Base-by-base conservation (phyloP, 2,113 vertebrate genomes). In the Acinonyx jubatus region DNA sequence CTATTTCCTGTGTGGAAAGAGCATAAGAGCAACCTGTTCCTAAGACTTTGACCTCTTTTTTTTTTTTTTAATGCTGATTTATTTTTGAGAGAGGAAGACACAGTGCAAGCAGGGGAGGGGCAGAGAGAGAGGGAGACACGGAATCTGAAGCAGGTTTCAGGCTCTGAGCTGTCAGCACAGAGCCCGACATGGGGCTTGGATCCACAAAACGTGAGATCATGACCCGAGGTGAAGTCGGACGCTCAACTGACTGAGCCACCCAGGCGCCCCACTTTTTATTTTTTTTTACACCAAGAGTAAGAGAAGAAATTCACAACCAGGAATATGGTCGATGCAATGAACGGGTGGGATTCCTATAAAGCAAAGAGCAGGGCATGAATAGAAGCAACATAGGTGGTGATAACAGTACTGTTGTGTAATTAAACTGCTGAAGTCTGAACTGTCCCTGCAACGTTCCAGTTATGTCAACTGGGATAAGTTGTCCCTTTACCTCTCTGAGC, bases 181-280 rank as follows among this genome's bases (percentile, higher is more conserved):
- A 61, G 73, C 38, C 38, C 0, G 3, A 41, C 27, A 1, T 0
- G 3, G 73, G 73, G 38, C 38, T 74, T 3, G 1, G 45, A 45
- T 13, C 73, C 38, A 74, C 21, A 3, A 14, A 27, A 6, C 21
- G 12, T 27, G 38, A 27, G 38, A 41, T 45, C 38, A 27, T 45
- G 73, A 74, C 38, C 38, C 27, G 13, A 74, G 23, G 12, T 7
- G 1, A 41, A 74, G 38, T 6, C 73, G 4, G 73, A 74, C 6
- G 0, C 38, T 45, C 45, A 27, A 45, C 38, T 5, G 23, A 74
- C 23, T 7, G 38, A 74, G 38, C 38, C 73, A 29, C 38, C 38
- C 38, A 45, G 73, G 73, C 0, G 0, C 12, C 25, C 73, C 18
- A 19, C 1, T 1, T 21, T 41, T 33, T 52, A 5, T 2, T 41